Conservation (phyloP, 2,888 invertebrate species). For the Drosophila emarginata region DNA sequence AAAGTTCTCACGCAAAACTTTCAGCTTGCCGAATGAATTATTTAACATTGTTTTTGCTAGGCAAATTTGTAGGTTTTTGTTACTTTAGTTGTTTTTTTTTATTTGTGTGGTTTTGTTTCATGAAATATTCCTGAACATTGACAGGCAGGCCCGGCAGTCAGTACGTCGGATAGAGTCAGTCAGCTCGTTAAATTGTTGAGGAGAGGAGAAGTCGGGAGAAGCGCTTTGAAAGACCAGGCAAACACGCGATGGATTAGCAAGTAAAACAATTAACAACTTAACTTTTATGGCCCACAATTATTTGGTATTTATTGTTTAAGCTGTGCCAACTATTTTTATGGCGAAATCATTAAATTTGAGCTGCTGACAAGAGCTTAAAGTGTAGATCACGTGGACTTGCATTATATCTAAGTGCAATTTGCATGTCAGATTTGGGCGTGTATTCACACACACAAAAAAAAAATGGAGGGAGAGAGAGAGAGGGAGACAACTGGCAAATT, state of each 20-base stretch:
- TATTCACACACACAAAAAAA: neutral
- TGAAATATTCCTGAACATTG: conserved; percentile 61
- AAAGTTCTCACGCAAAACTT: conserved; percentile 73
- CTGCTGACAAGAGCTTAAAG: conserved; percentile 43
- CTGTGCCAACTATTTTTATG: conserved; percentile 59
- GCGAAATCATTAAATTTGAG: conserved; percentile 54
- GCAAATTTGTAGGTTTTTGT: conserved; percentile 25
- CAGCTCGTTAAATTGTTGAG: conserved; percentile 51
- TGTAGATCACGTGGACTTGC: conserved; percentile 30
- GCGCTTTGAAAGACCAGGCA: neutral
- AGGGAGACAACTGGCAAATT: conserved; percentile 64
- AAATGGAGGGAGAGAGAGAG: conserved; percentile 29
- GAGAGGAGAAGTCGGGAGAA: conserved; percentile 21
- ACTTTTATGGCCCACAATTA: conserved; percentile 72
- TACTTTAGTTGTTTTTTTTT: conserved; percentile 6
- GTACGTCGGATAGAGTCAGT: conserved; percentile 19
- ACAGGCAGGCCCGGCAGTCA: conserved; percentile 28
- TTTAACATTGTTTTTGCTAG: conserved; percentile 64
- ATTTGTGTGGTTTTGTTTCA: conserved; percentile 35
- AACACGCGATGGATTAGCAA: conserved; percentile 44
- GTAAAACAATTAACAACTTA: conserved; percentile 69
- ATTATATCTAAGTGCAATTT: conserved; percentile 45
- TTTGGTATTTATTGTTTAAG: conserved; percentile 68
- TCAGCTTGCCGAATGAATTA: conserved; percentile 65
- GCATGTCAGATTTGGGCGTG: conserved; percentile 51